Base-by-base conservation (phyloP, 2,113 vertebrate species). In the Campylomormyrus tamandua region DNA sequence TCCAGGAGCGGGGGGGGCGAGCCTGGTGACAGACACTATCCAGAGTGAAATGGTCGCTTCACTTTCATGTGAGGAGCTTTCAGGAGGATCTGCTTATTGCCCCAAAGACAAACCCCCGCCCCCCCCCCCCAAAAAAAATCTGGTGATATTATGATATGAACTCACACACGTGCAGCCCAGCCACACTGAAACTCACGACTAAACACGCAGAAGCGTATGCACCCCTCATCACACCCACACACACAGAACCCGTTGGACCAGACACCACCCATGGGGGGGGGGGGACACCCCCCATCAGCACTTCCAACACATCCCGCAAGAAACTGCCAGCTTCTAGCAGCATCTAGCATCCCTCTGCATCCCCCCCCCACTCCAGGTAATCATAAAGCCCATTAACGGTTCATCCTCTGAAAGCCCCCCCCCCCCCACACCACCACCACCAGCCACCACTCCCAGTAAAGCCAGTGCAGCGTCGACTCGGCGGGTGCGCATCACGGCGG, bases 201-300 rank as follows among this genome's bases (percentile, higher is more conserved):
- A 77, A 39, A 17, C 70, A 0, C 1, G 1, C 27, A 77, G 31
- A 31, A 77, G 70, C 5, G 3, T 2, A 27, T 39, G 31, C 11
- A 39, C 70, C 4, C 35, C 35, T 17, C 27, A 77, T 17, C 70
- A 77, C 35, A 77, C 70, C 1, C 3, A 17, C 70, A 39, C 70
- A 15, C 50, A 10, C 53, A 89, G 92, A 87, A 0, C 91, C 90
- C 90, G 89, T 45, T 49, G 70, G 13, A 62, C 39, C 45, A 19
- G 45, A n/a, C 66, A 35, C 62, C 66, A 42, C 42, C n/a, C 31
- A 83, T 31, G 24, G 50, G 13, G 46, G 48, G n/a, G n/a, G 46
- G 70, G n/a, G 62, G 17, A 1, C n/a, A 1, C 48, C 46, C 88
- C 89, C 11, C 74, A 83, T 89, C 88, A 91, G 80, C 91, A 92